Conservation (phyloP, 2,888 invertebrate genomes). For the Protodeltote pygarga region DNA sequence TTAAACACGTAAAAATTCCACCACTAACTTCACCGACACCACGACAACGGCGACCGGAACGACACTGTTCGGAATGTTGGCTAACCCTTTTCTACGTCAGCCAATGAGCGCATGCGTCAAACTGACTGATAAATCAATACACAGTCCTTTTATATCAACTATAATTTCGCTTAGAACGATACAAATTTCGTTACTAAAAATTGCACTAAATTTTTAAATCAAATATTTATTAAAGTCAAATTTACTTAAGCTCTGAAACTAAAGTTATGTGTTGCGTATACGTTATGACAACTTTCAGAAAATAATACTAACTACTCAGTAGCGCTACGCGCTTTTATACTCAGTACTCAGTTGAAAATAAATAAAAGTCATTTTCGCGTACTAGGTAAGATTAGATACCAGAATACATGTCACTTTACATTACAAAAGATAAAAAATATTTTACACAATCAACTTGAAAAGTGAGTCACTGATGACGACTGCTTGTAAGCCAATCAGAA, state of each 20-base stretch:
- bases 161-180: conserved; percentile 7
- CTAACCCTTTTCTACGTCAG: conserved; percentile 69
- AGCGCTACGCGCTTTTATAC: conserved; percentile 52
- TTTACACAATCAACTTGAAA: conserved; percentile 60
- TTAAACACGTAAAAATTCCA: conserved; percentile 85
- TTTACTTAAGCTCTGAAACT: neutral
- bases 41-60: conserved; percentile 86
- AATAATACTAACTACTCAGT: conserved; percentile 58
- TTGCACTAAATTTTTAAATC: conserved; percentile 5
- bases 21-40: conserved; percentile 84
- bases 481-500: conserved; percentile 83
- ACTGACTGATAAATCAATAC: conserved; percentile 67
- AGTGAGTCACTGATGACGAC: conserved; percentile 79
- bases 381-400: conserved; percentile 65
- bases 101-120: conserved; percentile 86
- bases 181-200: neutral
- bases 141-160: conserved; percentile 55
- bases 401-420: conserved; percentile 56
- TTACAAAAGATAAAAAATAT: conserved; percentile 61
- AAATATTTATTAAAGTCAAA: neutral
- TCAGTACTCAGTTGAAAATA: conserved; percentile 45
- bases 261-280: conserved; percentile 8
- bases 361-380: conserved; percentile 53
- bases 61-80: conserved; percentile 84
- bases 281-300: conserved; percentile 69